Evolutionary conservation across 2,888 invertebrate species (phyloP).

Genomic region (Sympetrum striolatum): DNA sequence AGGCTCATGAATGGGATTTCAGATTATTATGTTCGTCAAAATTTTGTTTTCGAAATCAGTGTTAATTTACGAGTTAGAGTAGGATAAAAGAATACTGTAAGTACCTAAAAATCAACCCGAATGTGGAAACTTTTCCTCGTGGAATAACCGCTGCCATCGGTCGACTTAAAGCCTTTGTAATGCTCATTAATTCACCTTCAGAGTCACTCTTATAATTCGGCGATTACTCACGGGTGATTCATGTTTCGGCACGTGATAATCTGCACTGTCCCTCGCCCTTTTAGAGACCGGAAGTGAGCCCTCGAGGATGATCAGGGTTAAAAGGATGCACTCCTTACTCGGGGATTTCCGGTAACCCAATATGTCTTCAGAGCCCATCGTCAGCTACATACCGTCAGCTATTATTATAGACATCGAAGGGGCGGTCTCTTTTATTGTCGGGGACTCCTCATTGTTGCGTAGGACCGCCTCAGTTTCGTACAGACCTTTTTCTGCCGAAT

Average conservation of each 20-base stretch:
- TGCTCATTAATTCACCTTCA: too few species aligned
- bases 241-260: background rate
- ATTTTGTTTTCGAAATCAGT: too few species aligned
- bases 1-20: too few species aligned
- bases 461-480: background rate
- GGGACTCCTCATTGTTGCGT: background rate
- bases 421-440: background rate
- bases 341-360: background rate
- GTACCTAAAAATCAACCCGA: too few species aligned
- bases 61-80: too few species aligned
- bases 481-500: background rate
- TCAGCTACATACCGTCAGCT: background rate
- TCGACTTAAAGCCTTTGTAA: too few species aligned
- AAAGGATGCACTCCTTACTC: background rate
- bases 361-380: background rate
- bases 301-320: background rate
- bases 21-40: too few species aligned
- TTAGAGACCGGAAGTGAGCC: background rate
- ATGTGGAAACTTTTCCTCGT: too few species aligned
- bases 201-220: background rate
- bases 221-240: background rate
- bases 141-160: too few species aligned
- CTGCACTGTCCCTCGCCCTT: background rate
- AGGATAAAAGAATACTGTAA: too few species aligned
- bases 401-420: background rate